These are phyloP conservation scores for Axinella damicornis DNA, from an alignment of 37 sponge, comb jelly and placozoan genomes.

Conservation along the genomic window DNA sequence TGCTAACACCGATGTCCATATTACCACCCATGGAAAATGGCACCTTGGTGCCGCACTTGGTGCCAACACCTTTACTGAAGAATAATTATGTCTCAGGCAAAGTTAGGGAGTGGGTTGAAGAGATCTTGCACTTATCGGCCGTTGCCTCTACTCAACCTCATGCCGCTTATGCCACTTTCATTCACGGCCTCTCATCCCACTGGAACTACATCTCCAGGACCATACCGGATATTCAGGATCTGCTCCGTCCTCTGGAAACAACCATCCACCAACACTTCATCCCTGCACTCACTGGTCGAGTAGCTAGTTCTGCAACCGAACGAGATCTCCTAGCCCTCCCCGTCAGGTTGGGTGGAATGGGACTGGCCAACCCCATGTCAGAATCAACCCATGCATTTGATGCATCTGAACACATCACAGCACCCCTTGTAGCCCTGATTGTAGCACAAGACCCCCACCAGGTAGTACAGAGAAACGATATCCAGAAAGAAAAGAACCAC, in stretches of 20 bases:
- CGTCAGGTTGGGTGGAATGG: not conserved
- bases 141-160: constrained; percentile 53
- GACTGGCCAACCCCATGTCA: not conserved
- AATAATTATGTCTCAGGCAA: constrained; percentile 42
- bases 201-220: constrained; percentile 22
- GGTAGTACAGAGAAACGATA: not conserved
- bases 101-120: constrained; percentile 26
- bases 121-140: constrained; percentile 15
- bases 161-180: constrained; percentile 33
- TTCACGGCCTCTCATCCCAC: not conserved
- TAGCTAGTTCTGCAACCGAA: not conserved
- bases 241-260: constrained; percentile 37
- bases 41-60: constrained; percentile 48
- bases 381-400: not conserved
- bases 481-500: not conserved
- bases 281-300: constrained; percentile 4
- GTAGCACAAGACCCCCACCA: not conserved
- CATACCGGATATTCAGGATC: constrained; percentile 28
- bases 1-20: constrained; percentile 23
- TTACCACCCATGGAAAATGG: constrained; percentile 27
- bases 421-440: constrained; percentile 2
- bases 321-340: constrained; percentile 5
- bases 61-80: not conserved
- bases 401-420: constrained; percentile 2
- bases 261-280: constrained; percentile 10